Percentiles rank a stretch among this genome's conserved stretches.
Evolutionary conservation across 2,797 vertebrate species (phyloP).

Genomic region (Anguilla megastoma): DNA sequence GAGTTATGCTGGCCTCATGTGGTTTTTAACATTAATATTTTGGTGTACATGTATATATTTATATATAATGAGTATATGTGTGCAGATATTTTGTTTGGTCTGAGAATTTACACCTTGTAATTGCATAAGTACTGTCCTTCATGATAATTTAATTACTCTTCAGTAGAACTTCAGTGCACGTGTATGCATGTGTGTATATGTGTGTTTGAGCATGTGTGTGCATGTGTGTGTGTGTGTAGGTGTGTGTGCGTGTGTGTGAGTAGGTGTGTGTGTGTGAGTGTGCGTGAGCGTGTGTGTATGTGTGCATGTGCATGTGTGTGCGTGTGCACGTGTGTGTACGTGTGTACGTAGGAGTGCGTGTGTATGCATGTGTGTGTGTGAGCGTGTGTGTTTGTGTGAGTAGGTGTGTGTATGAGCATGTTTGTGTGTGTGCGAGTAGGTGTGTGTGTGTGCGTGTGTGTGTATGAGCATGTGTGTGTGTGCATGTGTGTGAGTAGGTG

Average conservation of each 20-base stretch:
- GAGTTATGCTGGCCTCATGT: not conserved
- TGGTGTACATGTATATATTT: not conserved
- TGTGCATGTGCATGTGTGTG: not conserved
- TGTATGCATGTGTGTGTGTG: constrained; percentile 26
- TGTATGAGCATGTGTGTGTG: constrained; percentile 28
- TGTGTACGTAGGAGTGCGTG: not conserved
- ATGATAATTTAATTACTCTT: too few species aligned
- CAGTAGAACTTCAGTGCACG: too few species aligned
- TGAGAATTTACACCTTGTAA: too few species aligned
- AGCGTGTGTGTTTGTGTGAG: not conserved
- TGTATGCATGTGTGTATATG: too few species aligned
- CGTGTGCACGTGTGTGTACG: too few species aligned
- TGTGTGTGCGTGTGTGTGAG: not conserved
- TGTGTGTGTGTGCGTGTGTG: constrained; percentile 10
- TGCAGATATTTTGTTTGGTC: too few species aligned
- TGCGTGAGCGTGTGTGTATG: not conserved
- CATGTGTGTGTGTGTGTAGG: too few species aligned
- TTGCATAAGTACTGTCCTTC: too few species aligned
- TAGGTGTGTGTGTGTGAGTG: not conserved
- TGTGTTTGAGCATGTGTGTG: too few species aligned
- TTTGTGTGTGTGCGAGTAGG: not conserved
- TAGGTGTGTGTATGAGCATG: not conserved
- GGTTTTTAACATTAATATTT: not conserved
- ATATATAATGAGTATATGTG: not conserved
- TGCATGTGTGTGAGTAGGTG: constrained; percentile 27